phyloP scores from a whole-genome alignment of 2,797 vertebrate species.

The Mastacembelus armatus region DNA sequence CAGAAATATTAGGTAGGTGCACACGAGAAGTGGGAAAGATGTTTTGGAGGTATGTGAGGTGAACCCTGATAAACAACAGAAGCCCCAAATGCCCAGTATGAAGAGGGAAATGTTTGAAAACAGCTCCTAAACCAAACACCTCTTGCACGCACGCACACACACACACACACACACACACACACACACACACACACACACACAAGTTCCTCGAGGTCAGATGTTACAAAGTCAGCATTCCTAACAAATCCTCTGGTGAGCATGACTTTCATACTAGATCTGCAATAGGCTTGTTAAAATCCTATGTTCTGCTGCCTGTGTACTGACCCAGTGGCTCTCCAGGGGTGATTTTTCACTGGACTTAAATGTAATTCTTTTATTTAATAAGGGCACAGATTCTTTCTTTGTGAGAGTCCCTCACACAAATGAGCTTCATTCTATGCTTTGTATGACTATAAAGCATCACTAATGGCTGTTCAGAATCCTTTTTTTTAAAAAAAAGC shows the following conservation, averaged over 20 bases:
- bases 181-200: slow-evolving; percentile 27
- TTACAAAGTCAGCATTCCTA: slow-evolving; percentile 63
- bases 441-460: slow-evolving; percentile 18
- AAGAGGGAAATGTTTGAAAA: slow-evolving; percentile 36
- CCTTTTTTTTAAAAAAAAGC: neutral
- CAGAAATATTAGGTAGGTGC: slow-evolving; percentile 2
- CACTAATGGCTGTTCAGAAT: neutral
- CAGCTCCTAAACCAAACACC: slow-evolving; percentile 38
- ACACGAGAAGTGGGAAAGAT: neutral
- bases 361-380: slow-evolving; percentile 33
- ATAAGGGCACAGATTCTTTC: slow-evolving; percentile 37
- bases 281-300: slow-evolving; percentile 65
- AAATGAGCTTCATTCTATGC: slow-evolving; percentile 18
- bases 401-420: neutral
- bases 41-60: slow-evolving; percentile 20
- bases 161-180: slow-evolving; percentile 27
- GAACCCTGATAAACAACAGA: slow-evolving; percentile 39
- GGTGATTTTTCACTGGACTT: slow-evolving; percentile 31
- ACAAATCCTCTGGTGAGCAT: slow-evolving; percentile 63
- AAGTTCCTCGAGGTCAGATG: slow-evolving; percentile 36
- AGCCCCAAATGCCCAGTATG: slow-evolving; percentile 4
- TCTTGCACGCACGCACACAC: slow-evolving; percentile 20
- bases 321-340: slow-evolving; percentile 53
- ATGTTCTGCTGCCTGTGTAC: slow-evolving; percentile 62
- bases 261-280: slow-evolving; percentile 51